Conservation (phyloP, 64 coral and sea anemone genomes). For the Anthopleura sola region DNA sequence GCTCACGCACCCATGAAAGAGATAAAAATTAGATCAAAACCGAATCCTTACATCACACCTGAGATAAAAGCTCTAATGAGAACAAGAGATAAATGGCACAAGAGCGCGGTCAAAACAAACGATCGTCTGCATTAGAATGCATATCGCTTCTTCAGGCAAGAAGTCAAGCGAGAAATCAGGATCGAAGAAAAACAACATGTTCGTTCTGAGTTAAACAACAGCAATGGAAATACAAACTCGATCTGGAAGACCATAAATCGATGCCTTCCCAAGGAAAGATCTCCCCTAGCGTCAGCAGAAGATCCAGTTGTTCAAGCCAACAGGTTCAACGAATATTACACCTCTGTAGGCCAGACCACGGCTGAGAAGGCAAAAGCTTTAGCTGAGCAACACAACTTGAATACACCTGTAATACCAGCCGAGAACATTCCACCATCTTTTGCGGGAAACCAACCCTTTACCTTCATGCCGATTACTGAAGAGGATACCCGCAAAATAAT, state of each 20-base stretch:
- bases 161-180: conserved; percentile 55
- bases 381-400: conserved; percentile 34
- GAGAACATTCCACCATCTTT: neutral
- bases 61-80: conserved; percentile 49
- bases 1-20: conserved; percentile 28
- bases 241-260: conserved; percentile 63
- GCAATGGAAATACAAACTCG: conserved; percentile 55
- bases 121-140: too few relatives aligned
- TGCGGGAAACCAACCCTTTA: neutral
- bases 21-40: conserved; percentile 22
- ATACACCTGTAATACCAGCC: neutral
- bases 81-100: too few relatives aligned
- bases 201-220: conserved; percentile 38
- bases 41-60: conserved; percentile 38
- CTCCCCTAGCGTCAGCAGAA: conserved; percentile 8
- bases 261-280: conserved; percentile 47
- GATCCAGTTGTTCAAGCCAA: conserved; percentile 48
- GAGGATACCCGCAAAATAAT: conserved; percentile 33
- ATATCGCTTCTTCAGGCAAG: conserved; percentile 70
- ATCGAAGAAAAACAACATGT: conserved; percentile 51
- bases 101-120: too few relatives aligned
- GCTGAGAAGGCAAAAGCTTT: conserved; percentile 40
- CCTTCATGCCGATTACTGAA: conserved; percentile 36
- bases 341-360: conserved; percentile 47
- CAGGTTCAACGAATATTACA: conserved; percentile 53